phyloP scores from a whole-genome alignment of 1,140 invertebrate genomes.

The Eumaeus atala region DNA sequence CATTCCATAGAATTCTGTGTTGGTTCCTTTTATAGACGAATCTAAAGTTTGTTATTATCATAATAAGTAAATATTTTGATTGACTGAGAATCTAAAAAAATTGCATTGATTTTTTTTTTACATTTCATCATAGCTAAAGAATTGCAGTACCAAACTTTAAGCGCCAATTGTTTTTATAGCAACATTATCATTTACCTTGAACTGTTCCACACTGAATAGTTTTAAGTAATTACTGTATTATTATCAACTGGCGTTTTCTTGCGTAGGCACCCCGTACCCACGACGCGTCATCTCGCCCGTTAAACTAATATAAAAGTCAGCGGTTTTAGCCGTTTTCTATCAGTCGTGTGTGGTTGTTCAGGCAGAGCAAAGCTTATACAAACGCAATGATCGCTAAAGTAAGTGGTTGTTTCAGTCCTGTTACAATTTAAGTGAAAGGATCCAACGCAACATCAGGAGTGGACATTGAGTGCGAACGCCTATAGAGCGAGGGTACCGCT shows the following conservation, averaged over 20 bases:
- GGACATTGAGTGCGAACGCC: background rate
- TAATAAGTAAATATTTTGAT: too few species aligned
- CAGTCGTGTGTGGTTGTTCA: constrained; percentile 68
- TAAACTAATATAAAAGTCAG: constrained; percentile 67
- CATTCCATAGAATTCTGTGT: too few species aligned
- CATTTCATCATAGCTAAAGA: too few species aligned
- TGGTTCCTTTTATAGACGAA: too few species aligned
- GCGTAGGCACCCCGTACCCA: constrained; percentile 43
- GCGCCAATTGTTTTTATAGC: constrained; percentile 28
- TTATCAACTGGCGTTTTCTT: constrained; percentile 69
- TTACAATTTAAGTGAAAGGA: constrained; percentile 54
- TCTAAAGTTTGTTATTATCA: too few species aligned
- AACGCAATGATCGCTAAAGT: constrained; percentile 70
- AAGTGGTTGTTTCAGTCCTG: constrained; percentile 55
- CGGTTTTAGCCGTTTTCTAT: constrained; percentile 40
- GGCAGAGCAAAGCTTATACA: constrained; percentile 65
- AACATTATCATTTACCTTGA: constrained; percentile 58
- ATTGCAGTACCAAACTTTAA: background rate
- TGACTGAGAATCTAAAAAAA: too few species aligned
- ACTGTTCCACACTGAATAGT: constrained; percentile 48
- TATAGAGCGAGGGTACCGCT: too few species aligned
- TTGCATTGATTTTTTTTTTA: too few species aligned
- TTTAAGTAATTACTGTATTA: constrained; percentile 68
- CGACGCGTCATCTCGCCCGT: constrained; percentile 55
- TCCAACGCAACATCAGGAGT: constrained; percentile 18